Evolutionary conservation across 1,140 invertebrate genomes (phyloP).

Genomic region (Akabosia matsudoensis): DNA sequence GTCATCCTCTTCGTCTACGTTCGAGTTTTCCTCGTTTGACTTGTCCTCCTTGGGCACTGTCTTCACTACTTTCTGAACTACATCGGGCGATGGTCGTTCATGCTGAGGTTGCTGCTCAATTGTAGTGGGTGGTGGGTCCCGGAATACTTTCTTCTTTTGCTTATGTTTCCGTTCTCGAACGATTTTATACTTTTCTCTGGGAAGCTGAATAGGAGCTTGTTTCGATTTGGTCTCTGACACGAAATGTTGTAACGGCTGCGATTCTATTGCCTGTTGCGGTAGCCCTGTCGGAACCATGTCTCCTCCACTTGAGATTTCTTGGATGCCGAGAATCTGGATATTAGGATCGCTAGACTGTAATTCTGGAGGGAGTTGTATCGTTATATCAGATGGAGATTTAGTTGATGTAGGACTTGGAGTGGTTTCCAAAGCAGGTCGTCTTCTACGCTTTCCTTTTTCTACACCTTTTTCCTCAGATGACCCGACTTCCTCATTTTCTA

Average conservation of each 20-base stretch:
- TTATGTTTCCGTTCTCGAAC: background rate
- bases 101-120: background rate
- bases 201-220: background rate
- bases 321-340: background rate
- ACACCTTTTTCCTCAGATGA: conserved; percentile 7
- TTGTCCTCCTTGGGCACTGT: background rate
- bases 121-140: background rate
- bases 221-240: background rate
- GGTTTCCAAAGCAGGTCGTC: background rate
- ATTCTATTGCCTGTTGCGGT: conserved; percentile 6
- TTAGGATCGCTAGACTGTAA: background rate
- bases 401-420: background rate
- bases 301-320: background rate
- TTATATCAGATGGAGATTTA: background rate
- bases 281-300: background rate
- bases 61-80: background rate
- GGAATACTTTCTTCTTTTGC: background rate
- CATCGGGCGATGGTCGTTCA: background rate
- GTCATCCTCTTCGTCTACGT: conserved; percentile 17
- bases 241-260: conserved; percentile 12
- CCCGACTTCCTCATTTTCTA: background rate
- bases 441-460: background rate
- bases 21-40: conserved; percentile 13
- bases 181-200: background rate
- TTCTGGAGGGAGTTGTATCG: too few species aligned